A percentile compares a stretch with the other conserved stretches of the same genome.
phyloP scores from a whole-genome alignment of 1,140 invertebrate genomes.

The Glomeris maerens region DNA sequence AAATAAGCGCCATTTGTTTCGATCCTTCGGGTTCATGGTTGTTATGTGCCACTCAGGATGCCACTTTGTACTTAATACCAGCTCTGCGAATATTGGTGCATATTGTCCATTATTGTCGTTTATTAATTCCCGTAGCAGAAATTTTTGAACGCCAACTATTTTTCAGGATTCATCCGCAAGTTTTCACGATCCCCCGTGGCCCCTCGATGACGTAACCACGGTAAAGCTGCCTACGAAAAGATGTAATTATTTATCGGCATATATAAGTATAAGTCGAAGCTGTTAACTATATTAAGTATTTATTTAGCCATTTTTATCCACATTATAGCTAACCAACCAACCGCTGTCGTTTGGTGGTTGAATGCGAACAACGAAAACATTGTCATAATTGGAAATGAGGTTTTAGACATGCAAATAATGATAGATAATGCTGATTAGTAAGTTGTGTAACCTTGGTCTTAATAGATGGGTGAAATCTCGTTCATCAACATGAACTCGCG shows the following conservation, averaged over 20 bases:
- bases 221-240: constrained; percentile 23
- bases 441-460: constrained; percentile 11
- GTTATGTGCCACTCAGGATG: constrained; percentile 43
- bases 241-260: constrained; percentile 9
- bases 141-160: no score
- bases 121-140: no score
- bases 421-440: not conserved
- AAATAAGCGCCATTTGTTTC: constrained; percentile 49
- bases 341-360: constrained; percentile 53
- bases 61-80: constrained; percentile 46
- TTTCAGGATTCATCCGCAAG: no score
- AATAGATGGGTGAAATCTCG: constrained; percentile 46
- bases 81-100: constrained; percentile 39
- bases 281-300: not conserved
- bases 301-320: not conserved
- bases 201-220: constrained; percentile 30
- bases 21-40: constrained; percentile 52
- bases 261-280: not conserved
- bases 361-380: constrained; percentile 44
- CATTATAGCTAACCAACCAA: constrained; percentile 29
- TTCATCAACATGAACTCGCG: constrained; percentile 53
- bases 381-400: constrained; percentile 53
- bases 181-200: constrained; percentile 49
- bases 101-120: no score
- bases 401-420: constrained; percentile 18